Evolutionary conservation across 2,888 invertebrate species (phyloP).

Genomic region (Heliconius cydno): DNA sequence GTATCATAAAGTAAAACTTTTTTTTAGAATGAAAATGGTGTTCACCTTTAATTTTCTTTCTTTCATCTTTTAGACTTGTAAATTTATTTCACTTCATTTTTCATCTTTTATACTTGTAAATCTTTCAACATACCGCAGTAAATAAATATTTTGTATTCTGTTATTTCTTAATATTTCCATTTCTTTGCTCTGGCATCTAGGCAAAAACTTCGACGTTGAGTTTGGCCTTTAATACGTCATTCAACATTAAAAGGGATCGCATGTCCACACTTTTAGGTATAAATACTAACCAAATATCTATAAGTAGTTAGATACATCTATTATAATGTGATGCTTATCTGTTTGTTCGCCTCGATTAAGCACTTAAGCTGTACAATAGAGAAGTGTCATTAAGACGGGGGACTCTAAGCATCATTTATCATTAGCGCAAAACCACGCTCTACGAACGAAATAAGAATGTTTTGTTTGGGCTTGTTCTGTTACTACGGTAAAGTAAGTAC

Average conservation of each 20-base stretch:
- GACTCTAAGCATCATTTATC: constrained; percentile 32
- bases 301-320: no score
- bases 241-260: no score
- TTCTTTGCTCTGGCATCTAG: no score
- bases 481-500: not conserved
- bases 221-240: no score
- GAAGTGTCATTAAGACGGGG: constrained; percentile 33
- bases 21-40: not conserved
- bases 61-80: no score
- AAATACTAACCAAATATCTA: not conserved
- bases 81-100: no score
- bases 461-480: constrained; percentile 25
- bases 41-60: not conserved
- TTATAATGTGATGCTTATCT: constrained; percentile 15
- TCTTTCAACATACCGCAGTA: no score
- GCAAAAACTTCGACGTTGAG: no score
- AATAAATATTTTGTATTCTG: no score
- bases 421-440: constrained; percentile 26
- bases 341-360: constrained; percentile 29
- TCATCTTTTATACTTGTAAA: no score
- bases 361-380: constrained; percentile 30
- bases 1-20: not conserved
- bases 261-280: not conserved
- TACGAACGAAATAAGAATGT: constrained; percentile 38
- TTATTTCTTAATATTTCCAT: no score